Conservation (phyloP, 1,140 invertebrate genomes). For the Aphaenogaster ashmeadi region DNA sequence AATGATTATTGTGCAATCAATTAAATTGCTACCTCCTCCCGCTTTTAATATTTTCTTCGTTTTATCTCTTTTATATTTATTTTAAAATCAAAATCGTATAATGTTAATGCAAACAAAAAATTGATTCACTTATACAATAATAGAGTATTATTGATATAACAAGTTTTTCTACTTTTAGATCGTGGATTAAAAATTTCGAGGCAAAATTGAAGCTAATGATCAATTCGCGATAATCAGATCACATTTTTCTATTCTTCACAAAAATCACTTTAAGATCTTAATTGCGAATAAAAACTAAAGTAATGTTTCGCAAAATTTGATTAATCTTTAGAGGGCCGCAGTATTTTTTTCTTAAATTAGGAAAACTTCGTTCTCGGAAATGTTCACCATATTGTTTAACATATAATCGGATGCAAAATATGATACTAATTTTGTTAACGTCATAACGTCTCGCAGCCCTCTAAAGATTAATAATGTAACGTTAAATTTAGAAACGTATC, state of each 20-base stretch:
- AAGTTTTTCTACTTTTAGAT: neutral
- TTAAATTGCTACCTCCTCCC: neutral
- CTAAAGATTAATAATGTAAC: neutral
- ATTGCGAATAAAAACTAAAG: neutral
- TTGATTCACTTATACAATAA: neutral
- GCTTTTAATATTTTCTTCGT: neutral
- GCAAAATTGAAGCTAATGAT: neutral
- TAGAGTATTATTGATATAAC: neutral
- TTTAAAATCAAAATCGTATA: neutral
- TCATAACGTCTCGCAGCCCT: too few relatives aligned
- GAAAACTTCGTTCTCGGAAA: too few relatives aligned
- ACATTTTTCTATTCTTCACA: neutral
- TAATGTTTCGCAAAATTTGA: neutral
- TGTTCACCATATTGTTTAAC: too few relatives aligned
- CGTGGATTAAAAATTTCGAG: neutral
- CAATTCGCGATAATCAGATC: neutral
- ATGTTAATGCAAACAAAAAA: neutral
- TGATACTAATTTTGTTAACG: too few relatives aligned
- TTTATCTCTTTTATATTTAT: neutral
- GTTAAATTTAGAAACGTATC: neutral
- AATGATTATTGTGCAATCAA: conserved; percentile 31
- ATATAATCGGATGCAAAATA: too few relatives aligned
- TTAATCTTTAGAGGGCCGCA: neutral
- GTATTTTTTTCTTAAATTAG: too few relatives aligned
- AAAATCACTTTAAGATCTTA: neutral